Evolutionary conservation across 2,113 vertebrate genomes (phyloP), one percentile per base, ranked within the genome.

Genomic region (Tenebrosternarchus preto): DNA sequence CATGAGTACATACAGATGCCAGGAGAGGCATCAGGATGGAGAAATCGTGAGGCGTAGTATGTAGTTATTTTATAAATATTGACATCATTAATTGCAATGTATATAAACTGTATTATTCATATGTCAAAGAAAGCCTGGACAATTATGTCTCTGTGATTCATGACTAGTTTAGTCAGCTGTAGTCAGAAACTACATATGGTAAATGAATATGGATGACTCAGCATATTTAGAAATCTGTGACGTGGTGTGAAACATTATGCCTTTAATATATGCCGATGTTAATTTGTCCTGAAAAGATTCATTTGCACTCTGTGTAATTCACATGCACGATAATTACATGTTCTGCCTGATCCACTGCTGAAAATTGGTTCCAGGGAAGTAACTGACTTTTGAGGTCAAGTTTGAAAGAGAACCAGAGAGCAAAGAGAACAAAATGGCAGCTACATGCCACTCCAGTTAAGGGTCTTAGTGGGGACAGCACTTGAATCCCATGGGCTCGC

Each of bases 361-460:
- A 73, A 50, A 73, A 15, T 73, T 7, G 64, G 20, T 68, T 68
- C 33, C 64, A 39, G 33, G 64, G 31, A 68, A 36, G 33, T 68
- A 33, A 73, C 71, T 73, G 25, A 56, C 56, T 53, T 53, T 22
- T 22, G n/a, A 31, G 53, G 16, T 56, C n/a, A 20, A n/a, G 71
- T 29, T 73, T 73, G 15, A 57, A 57, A 57, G 17, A 31, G 55
- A 29, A 11, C 22, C 27, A 57, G 71, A n/a, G 27, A 56, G 19
- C 25, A 5, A 6, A 33, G 12, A n/a, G n/a, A n/a, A 36, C 33
- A n/a, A 12, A 9, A 33, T n/a, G 63, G 33, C 63, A 20, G 29
- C 22, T 17, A 73, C 20, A 31, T 7, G 19, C 29, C 12, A 20
- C 53, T 29, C 17, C 24, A 31, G 70, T n/a, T 11, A 57, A 36